These are phyloP conservation scores for Anhinga anhinga DNA, from an alignment of 2,113 vertebrate species.

Conservation along the genomic window DNA sequence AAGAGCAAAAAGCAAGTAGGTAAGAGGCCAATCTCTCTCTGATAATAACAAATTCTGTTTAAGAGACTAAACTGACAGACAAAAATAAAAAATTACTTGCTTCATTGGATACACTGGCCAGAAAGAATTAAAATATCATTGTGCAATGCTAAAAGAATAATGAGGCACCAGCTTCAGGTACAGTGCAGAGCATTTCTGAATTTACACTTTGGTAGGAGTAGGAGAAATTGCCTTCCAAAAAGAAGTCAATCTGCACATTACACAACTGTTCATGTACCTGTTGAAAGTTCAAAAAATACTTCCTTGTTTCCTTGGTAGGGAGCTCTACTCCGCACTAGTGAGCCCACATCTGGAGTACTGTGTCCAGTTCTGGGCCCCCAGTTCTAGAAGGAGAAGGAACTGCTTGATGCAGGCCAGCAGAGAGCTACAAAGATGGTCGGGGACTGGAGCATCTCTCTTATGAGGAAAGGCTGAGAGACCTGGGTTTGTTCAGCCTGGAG, in stretches of 20 bases:
- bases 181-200: neutral
- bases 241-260: neutral
- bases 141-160: neutral
- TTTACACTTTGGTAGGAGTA: neutral
- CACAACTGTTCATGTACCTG: neutral
- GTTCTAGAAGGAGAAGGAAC: too few species aligned
- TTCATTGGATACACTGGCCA: neutral
- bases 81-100: neutral
- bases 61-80: neutral
- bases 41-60: neutral
- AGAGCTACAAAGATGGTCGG: too few species aligned
- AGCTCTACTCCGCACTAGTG: too few species aligned
- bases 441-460: too few species aligned
- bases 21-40: neutral
- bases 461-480: too few species aligned
- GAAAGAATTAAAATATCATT: neutral
- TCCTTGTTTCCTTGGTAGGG: accelerated
- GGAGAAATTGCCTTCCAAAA: neutral
- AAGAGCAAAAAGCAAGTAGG: neutral
- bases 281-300: neutral
- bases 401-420: too few species aligned
- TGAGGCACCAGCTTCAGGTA: neutral
- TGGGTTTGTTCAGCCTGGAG: too few species aligned
- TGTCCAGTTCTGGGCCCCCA: too few species aligned
- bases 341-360: too few species aligned